Evolutionary conservation across 2,797 vertebrate species (phyloP).

Genomic region (Melanotaenia pygmaea): DNA sequence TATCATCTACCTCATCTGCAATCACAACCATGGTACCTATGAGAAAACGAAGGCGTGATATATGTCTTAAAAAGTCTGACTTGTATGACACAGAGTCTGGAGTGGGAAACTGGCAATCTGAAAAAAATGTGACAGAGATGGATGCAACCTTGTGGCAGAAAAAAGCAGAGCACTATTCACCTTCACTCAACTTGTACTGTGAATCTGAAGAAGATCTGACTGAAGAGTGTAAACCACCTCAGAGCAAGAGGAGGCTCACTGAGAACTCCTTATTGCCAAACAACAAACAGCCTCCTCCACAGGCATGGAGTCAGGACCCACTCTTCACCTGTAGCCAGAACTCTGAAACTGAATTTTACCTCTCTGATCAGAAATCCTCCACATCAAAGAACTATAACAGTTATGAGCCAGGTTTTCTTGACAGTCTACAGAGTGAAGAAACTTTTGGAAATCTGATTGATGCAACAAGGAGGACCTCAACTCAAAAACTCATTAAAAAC

Average conservation of each 20-base stretch:
- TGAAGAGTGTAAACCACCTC: constrained; percentile 58
- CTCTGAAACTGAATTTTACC: constrained; percentile 32
- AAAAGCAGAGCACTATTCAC: background rate
- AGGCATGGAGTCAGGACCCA: constrained; percentile 52
- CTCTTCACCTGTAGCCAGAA: constrained; percentile 47
- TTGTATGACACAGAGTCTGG: constrained; percentile 2
- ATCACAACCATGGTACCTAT: constrained; percentile 4
- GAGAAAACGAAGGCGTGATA: constrained; percentile 59
- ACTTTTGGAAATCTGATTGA: constrained; percentile 32
- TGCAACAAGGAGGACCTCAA: constrained; percentile 47
- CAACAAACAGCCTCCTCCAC: constrained; percentile 42
- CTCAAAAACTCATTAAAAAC: constrained; percentile 52
- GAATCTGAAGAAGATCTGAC: constrained; percentile 42
- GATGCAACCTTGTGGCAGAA: constrained; percentile 28
- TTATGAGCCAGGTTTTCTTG: constrained; percentile 17
- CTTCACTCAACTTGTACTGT: constrained; percentile 4
- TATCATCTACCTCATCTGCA: constrained; percentile 22
- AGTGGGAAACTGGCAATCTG: constrained; percentile 16
- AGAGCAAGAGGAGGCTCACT: constrained; percentile 55
- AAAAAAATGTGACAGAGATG: constrained; percentile 33
- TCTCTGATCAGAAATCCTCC: constrained; percentile 15
- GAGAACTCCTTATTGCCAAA: constrained; percentile 1
- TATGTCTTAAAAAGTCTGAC: constrained; percentile 20
- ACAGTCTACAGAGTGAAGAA: constrained; percentile 27
- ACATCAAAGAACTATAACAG: background rate